Base-by-base conservation (phyloP, 2,888 invertebrate species). In the Drosophila mimetica region DNA sequence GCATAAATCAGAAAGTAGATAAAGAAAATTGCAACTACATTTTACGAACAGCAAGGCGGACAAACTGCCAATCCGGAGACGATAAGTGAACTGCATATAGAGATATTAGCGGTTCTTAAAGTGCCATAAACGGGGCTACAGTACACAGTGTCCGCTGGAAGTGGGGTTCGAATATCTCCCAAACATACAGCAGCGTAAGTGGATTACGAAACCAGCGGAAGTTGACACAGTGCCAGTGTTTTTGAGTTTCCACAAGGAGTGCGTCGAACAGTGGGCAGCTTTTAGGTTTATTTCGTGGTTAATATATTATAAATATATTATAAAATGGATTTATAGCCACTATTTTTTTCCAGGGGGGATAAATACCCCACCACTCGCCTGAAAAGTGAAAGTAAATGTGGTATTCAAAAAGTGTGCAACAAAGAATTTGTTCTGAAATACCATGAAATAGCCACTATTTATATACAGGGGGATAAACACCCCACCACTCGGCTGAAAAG, bases 1-100 rank as follows among this genome's bases (percentile, higher is more conserved):
- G 63, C 58, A 76, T 76, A 79, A 76, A 80, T 77, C 77, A 80
- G 57, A 53, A 66, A 34, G 52, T 48, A 77, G 77, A 80, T 80
- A 75, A 77, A 71, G 75, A 69, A 64, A 79, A 77, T 74, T 65
- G 81, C 76, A 76, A 76, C 61, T 51, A 75, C 63, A 67, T 39
- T 67, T 47, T 47, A 32, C 46, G 46, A 32, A 39, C 32, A 39
- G 20, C 63, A 30, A 63, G 22, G 22, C 36, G 44, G 22, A 25
- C 67, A 34, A 20, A 42, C 63, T 28, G 11, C 66, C 44, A 65
- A 46, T 32, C 25, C 54, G 37, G 28, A 11, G 32, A 30, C 67
- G 54, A 67, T 39, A 66, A 66, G 44, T 67, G 54, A 37, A 11
- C 64, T 53, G 67, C 54, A 52, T 42, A 51, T 42, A 20, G 46